Evolutionary conservation across 2,888 invertebrate species (phyloP), one percentile per base, ranked within the genome.

Genomic region (Lamellibrachia satsuma): DNA sequence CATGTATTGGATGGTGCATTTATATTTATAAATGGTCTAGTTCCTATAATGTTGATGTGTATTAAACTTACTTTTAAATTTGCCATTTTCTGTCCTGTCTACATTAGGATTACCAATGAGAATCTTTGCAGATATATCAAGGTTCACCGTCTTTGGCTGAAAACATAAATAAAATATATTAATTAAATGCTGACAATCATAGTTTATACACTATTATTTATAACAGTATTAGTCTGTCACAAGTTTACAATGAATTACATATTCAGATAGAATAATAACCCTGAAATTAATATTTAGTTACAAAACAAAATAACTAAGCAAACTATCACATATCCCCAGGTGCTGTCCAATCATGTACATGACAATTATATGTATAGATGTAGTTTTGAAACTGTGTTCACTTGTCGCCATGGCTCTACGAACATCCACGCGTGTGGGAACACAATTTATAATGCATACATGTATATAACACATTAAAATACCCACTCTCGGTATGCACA

Each of bases 121-220:
- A 94, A 98, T 97, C 95, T 97, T 97, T 93, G 98, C 97, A 95
- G 98, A 97, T 96, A 97, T 97, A 95, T 98, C 97, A 95, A 98
- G 96, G 96, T 97, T 97, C 92, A 98, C 97, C 90, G 97, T 97
- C 94, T 97, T 97, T 95, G 97, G 97, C 97, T 97, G 94, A 60
- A 95, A 95, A 94, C 93, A 91, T 93, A 92, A 92, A 39, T 15
- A 8, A 39, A 39, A 39, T 39, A 39, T 39, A 39, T 39, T 39
- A 39, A 39, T 39, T 39, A 39, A 39, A 39, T 39, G 39, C 39
- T 39, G 39, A 91, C 11, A 51, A n/a, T 15, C 55, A 55, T 52
- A 52, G 51, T 91, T 52, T 91, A 51, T 52, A 9, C 8, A 91
- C 9, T 91, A 9, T 75, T 75, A 4, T 75, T 75, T 75, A 75